Conservation (phyloP, 2,888 invertebrate species). For the Nycteola revayana region DNA sequence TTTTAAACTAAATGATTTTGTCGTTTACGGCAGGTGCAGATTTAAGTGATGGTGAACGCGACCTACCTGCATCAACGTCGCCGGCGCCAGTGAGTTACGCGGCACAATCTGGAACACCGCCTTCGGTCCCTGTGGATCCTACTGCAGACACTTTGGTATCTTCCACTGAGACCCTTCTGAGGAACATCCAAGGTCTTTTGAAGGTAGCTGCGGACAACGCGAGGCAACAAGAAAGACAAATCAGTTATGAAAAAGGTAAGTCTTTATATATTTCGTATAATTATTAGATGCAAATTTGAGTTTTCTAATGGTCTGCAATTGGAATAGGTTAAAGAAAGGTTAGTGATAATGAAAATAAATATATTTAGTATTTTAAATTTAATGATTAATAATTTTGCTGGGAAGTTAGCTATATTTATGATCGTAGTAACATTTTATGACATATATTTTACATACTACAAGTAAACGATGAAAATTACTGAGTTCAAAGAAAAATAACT, state of each 20-base stretch:
- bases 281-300: no score
- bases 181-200: conserved; percentile 97
- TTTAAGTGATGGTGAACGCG: conserved; percentile 88
- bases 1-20: no score
- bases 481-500: conserved; percentile 12
- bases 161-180: conserved; percentile 95
- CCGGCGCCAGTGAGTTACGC: conserved; percentile 91
- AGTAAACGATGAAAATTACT: conserved; percentile 9
- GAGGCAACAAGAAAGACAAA: conserved; percentile 96
- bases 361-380: no score
- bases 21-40: conserved; percentile 78
- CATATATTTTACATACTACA: no score
- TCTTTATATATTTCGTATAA: no score
- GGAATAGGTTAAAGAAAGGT: no score
- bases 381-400: no score
- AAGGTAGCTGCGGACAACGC: conserved; percentile 99
- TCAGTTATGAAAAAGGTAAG: conserved; percentile 97
- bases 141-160: conserved; percentile 83
- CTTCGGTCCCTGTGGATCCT: conserved; percentile 69
- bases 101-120: conserved; percentile 83
- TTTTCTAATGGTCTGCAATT: no score
- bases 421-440: no score
- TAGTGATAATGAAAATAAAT: no score
- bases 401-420: no score
- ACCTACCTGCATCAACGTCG: conserved; percentile 84